Conservation (phyloP, 2,888 invertebrate genomes). For the Aelia acuminata region DNA sequence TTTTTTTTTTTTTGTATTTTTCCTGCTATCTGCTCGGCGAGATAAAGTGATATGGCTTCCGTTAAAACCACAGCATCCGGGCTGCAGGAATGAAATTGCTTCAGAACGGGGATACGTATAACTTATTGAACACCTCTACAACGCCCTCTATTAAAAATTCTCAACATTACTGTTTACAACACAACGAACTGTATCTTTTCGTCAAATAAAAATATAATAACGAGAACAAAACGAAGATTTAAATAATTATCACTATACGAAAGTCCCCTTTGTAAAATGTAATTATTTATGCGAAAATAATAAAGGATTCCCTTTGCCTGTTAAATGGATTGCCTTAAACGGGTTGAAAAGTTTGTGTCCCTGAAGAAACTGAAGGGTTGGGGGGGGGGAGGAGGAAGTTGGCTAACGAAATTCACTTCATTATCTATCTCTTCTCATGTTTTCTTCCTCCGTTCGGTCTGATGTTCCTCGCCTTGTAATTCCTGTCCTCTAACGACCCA, state of each 20-base stretch:
- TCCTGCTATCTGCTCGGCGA: no score
- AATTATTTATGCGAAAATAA: slow-evolving; percentile 16
- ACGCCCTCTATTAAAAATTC: background rate
- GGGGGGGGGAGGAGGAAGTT: background rate
- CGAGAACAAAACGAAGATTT: background rate
- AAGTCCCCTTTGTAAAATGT: background rate
- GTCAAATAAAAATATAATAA: background rate
- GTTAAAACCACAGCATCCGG: background rate
- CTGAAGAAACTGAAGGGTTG: background rate
- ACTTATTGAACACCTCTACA: no score
- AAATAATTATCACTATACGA: background rate
- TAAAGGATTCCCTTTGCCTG: background rate
- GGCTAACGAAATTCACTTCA: slow-evolving; percentile 5
- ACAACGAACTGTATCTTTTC: background rate
- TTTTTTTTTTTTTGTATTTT: no score
- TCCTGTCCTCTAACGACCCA: background rate
- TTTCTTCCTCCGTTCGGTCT: background rate
- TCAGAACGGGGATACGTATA: background rate
- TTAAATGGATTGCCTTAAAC: background rate
- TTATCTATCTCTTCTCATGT: slow-evolving; percentile 5
- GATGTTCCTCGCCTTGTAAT: background rate
- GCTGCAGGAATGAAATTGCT: background rate
- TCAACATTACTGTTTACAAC: background rate
- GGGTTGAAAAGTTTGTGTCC: background rate
- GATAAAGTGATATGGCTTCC: background rate